Percentiles rank a stretch among this genome's conserved stretches.
phyloP scores from a whole-genome alignment of 2,888 invertebrate genomes.

The Mechanitis mazaeus region DNA sequence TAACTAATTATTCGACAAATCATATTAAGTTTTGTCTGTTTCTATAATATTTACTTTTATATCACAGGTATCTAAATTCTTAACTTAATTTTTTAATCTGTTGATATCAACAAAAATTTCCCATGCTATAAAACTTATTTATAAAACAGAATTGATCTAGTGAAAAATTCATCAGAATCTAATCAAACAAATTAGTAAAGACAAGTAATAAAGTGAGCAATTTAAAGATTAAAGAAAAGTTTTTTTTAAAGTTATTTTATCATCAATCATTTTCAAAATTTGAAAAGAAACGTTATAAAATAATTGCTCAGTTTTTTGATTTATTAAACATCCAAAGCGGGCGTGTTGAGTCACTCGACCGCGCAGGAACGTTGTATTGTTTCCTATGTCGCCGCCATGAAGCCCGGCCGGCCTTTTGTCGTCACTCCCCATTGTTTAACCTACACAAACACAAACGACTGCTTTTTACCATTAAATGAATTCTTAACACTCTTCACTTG shows the following conservation, averaged over 20 bases:
- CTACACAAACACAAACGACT: conserved; percentile 50
- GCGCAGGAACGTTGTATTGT: conserved; percentile 55
- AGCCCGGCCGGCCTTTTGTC: conserved; percentile 63
- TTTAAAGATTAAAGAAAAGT: too few species aligned
- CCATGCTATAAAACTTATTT: too few species aligned
- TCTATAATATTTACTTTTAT: too few species aligned
- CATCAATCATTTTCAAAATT: neutral
- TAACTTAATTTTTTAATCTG: too few species aligned
- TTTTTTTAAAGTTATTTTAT: too few species aligned
- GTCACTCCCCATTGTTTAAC: conserved; percentile 59
- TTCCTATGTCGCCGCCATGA: conserved; percentile 51
- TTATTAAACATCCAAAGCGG: conserved; percentile 45
- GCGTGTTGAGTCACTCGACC: conserved; percentile 61
- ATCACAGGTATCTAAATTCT: too few species aligned
- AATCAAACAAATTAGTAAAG: too few species aligned
- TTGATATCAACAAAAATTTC: neutral
- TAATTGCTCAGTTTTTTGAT: conserved; percentile 5
- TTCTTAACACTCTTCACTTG: conserved; percentile 41
- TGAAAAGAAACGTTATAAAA: neutral
- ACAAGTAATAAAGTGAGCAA: too few species aligned
- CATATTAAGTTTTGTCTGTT: too few species aligned
- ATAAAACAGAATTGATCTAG: too few species aligned
- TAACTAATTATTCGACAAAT: too few species aligned
- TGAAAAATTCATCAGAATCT: too few species aligned
- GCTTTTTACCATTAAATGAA: conserved; percentile 32